Conservation (phyloP, 2,113 vertebrate genomes). For the Nothoprocta pentlandii region DNA sequence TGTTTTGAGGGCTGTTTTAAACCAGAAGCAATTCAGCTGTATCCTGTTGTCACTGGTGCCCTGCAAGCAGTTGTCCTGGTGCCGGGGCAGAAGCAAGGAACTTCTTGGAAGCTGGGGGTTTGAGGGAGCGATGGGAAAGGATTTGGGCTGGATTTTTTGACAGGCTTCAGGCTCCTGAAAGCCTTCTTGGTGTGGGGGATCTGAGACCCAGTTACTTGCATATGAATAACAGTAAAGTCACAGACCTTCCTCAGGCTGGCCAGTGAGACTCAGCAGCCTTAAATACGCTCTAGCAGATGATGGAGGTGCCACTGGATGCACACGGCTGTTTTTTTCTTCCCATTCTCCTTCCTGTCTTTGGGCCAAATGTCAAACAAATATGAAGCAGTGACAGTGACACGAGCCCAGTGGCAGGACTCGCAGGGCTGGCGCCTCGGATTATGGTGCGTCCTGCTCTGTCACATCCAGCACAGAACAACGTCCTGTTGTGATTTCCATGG, state of each 20-base stretch:
- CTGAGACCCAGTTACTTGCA: background rate
- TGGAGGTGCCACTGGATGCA: background rate
- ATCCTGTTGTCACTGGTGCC: background rate
- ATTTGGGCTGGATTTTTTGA: background rate
- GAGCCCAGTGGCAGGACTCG: background rate
- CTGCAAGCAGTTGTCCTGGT: background rate
- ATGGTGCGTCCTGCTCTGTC: background rate
- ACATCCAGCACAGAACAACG: background rate
- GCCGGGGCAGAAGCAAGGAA: background rate
- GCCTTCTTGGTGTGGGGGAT: background rate
- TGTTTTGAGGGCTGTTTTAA: background rate
- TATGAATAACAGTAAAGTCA: background rate
- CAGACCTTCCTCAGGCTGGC: background rate
- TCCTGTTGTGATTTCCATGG: slow-evolving; percentile 32
- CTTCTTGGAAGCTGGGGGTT: rapidly evolving
- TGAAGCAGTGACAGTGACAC: background rate
- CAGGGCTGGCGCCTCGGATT: background rate
- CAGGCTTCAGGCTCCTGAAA: background rate
- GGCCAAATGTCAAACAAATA: background rate
- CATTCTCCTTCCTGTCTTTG: background rate
- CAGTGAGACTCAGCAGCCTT: background rate
- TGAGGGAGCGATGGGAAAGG: background rate
- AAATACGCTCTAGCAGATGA: background rate
- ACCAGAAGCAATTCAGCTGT: background rate
- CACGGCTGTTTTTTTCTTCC: background rate